These are phyloP conservation scores for Butastur rufipennis DNA, from an alignment of 2,113 vertebrate genomes.

Conservation along the genomic window DNA sequence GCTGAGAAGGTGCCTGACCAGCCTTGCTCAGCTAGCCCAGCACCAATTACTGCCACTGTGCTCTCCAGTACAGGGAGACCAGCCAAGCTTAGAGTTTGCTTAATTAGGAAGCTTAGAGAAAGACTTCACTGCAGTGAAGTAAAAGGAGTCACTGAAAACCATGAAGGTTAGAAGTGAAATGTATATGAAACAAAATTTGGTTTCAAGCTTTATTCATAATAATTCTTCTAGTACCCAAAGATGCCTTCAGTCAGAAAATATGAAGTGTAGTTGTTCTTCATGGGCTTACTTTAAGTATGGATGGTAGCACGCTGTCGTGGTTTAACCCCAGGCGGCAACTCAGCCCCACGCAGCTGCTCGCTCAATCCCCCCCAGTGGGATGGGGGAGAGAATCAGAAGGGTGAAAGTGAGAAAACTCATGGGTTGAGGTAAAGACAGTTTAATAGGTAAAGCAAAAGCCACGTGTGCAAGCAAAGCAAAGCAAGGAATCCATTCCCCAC, in stretches of 20 bases:
- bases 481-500: no score
- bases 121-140: not conserved
- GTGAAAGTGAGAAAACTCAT: no score
- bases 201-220: not conserved
- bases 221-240: not conserved
- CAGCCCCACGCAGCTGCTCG: no score
- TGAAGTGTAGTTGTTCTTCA: not conserved
- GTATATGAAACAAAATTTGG: not conserved
- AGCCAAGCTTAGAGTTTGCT: not conserved
- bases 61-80: not conserved
- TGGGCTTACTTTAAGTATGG: not conserved
- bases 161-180: not conserved
- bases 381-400: no score
- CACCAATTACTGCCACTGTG: not conserved
- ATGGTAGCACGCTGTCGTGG: not conserved
- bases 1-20: not conserved
- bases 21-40: not conserved
- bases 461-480: no score
- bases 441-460: no score
- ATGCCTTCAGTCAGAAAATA: not conserved
- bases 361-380: no score
- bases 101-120: not conserved
- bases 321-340: no score
- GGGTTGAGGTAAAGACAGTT: no score
- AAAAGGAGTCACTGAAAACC: not conserved